Evolutionary conservation across 2,797 vertebrate species (phyloP).

Genomic region (Pseudomugil tenellus): DNA sequence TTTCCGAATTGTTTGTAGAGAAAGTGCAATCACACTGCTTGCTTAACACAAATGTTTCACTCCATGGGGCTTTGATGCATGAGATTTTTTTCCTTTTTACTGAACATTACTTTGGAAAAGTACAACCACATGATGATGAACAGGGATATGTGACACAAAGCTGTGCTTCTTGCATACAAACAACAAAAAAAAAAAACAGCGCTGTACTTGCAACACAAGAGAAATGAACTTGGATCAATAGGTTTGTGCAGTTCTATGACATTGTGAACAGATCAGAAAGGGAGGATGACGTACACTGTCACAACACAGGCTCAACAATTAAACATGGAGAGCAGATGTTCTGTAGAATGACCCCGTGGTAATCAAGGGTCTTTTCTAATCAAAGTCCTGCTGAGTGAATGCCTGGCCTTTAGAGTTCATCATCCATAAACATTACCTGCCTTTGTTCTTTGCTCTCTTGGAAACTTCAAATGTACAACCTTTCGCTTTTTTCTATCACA

Average conservation of each 20-base stretch:
- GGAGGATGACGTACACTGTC: conserved; percentile 44
- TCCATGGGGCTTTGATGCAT: background rate
- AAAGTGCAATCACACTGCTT: background rate
- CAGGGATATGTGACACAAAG: background rate
- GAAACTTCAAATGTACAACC: conserved; percentile 29
- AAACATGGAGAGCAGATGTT: conserved; percentile 74
- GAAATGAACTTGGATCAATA: conserved; percentile 68
- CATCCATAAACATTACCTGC: conserved; percentile 83
- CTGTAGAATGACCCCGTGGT: conserved; percentile 57
- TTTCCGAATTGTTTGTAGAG: conserved; percentile 2
- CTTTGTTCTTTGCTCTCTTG: conserved; percentile 69
- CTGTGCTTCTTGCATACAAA: conserved; percentile 13
- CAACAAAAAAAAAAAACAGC: conserved; percentile 55
- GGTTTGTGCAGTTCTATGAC: conserved; percentile 48
- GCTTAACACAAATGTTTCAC: background rate
- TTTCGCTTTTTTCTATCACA: conserved; percentile 30
- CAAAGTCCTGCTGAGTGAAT: conserved; percentile 71
- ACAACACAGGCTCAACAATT: conserved; percentile 73
- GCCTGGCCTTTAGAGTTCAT: conserved; percentile 69
- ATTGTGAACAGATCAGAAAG: conserved; percentile 67
- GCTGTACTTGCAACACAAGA: background rate
- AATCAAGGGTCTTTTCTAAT: conserved; percentile 70
- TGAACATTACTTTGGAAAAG: background rate
- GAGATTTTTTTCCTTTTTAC: background rate
- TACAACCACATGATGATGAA: background rate